A percentile compares a stretch with the other conserved stretches of the same genome.
phyloP scores from a whole-genome alignment of 2,888 invertebrate genomes.

The Gortyna flavago region DNA sequence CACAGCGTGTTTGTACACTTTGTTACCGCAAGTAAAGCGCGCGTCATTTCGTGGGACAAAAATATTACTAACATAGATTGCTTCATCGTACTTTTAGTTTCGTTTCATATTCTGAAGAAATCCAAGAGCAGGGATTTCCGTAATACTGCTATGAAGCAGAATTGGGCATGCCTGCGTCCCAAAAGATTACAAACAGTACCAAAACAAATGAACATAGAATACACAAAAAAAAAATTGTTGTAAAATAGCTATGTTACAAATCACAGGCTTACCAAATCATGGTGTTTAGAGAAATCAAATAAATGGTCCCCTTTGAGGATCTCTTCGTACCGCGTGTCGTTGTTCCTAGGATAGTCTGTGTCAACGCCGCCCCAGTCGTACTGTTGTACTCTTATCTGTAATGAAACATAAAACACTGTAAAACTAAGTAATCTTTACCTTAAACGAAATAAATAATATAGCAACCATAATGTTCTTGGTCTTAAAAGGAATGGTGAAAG shows the following conservation, averaged over 20 bases:
- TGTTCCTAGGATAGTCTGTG: slow-evolving; percentile 91
- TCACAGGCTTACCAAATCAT: slow-evolving; percentile 91
- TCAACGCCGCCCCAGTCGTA: slow-evolving; percentile 97
- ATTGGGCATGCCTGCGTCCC: background rate
- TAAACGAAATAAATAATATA: background rate
- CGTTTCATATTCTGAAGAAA: too few species aligned
- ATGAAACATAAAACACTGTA: background rate
- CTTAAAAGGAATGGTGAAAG: background rate
- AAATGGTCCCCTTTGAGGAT: slow-evolving; percentile 93
- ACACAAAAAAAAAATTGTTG: background rate
- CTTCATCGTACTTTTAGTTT: too few species aligned
- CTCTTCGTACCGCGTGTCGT: slow-evolving; percentile 92
- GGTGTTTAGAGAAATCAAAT: slow-evolving; percentile 95
- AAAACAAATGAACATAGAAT: background rate
- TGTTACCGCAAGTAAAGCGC: too few species aligned
- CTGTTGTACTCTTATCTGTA: slow-evolving; percentile 90
- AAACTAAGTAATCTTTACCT: background rate
- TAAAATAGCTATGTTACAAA: slow-evolving; percentile 17
- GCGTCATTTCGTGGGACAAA: too few species aligned
- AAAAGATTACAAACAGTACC: background rate
- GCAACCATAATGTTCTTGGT: background rate
- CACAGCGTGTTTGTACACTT: too few species aligned
- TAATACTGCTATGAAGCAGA: background rate
- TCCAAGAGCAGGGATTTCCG: too few species aligned
- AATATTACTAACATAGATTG: too few species aligned